A percentile compares a stretch with the other conserved stretches of the same genome.
These are phyloP conservation scores for Noctilio leporinus DNA, from an alignment of 2,113 vertebrate species.

Conservation along the genomic window DNA sequence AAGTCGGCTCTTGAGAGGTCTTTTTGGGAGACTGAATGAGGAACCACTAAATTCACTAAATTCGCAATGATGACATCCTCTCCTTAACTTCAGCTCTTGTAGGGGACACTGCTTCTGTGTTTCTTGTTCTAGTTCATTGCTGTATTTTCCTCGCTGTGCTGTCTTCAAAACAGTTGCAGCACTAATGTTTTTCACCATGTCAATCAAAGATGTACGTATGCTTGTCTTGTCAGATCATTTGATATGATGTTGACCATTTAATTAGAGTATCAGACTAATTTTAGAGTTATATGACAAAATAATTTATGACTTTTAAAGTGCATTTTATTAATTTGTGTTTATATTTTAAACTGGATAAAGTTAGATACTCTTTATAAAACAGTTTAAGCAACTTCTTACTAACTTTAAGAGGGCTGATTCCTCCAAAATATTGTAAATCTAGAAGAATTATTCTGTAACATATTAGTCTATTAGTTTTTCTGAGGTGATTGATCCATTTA, in stretches of 20 bases:
- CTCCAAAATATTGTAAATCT: background rate
- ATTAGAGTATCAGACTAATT: background rate
- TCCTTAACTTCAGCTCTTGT: background rate
- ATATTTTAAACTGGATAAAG: background rate
- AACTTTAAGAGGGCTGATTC: background rate
- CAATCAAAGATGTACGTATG: background rate
- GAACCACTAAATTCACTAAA: background rate
- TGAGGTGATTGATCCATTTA: background rate
- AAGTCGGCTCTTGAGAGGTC: background rate
- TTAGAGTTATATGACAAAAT: slow-evolving; percentile 6
- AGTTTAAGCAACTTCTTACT: background rate
- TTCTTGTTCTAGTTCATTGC: background rate
- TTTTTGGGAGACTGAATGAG: background rate
- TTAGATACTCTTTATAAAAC: background rate
- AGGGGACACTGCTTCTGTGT: background rate
- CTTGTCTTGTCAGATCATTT: background rate
- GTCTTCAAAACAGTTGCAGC: background rate
- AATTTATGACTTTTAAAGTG: background rate
- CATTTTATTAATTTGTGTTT: background rate
- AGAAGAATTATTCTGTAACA: background rate
- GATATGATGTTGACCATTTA: background rate
- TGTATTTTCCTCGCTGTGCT: background rate
- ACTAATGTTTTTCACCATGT: background rate
- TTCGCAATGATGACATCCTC: background rate
- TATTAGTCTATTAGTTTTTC: background rate